Base-by-base conservation (phyloP, 1,140 invertebrate species). In the Dendrolimus kikuchii region DNA sequence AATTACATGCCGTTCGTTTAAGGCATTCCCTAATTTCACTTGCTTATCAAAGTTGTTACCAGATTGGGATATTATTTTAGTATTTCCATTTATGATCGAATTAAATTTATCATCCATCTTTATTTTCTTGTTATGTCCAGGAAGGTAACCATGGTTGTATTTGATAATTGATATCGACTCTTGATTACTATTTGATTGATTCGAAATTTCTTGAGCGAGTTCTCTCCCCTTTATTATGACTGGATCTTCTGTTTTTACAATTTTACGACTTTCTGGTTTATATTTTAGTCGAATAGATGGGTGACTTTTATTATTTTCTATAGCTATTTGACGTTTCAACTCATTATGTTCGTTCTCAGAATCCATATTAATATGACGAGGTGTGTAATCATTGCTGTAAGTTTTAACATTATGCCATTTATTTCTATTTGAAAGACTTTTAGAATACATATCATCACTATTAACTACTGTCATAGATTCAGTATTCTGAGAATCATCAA, bases 371-470 rank as follows among this genome's bases (percentile, higher is more conserved):
- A 74, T 59, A 39, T 59, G 52, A 6, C 76, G 64, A 2, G 78
- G 77, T 36, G 76, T 75, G 45, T 73, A 77, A 50, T 77, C 69
- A 56, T 80, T 80, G 57, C 53, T 80, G 49, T 77, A 81, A 10
- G 77, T 68, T 56, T 79, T 81, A 7, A 76, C 62, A 59, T 82
- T 82, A 52, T 77, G 78, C 82, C 82, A 82, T 60, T 83, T 81
- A 60, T 77, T 76, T 4, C 53, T 65, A 48, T 60, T 68, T 46
- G 71, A 66, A 55, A 80, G 52, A 62, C 66, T 81, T 59, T 68
- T 74, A 0, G 68, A 62, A 50, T 74, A 78, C 43, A 76, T 62
- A 23, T 77, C 58, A 46, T 61, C 64, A 9, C 46, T 60, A 38
- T 56, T 57, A 36, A 45, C 10, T 10, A 23, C 48, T 45, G 48